These are phyloP conservation scores for Drosophila planitibia DNA, from an alignment of 2,888 invertebrate genomes.

Conservation along the genomic window DNA sequence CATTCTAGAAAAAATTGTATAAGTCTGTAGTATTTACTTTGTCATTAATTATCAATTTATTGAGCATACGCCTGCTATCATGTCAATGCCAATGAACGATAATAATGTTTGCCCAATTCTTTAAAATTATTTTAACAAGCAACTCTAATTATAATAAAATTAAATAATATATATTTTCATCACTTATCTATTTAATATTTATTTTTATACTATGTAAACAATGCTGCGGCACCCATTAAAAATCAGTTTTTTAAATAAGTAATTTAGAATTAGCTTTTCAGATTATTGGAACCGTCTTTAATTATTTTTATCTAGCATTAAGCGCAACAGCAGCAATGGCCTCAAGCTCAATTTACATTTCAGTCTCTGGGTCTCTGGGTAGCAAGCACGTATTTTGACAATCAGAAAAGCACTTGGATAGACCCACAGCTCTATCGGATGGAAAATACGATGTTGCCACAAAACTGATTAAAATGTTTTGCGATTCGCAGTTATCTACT, in stretches of 20 bases:
- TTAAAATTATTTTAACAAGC: too few relatives aligned
- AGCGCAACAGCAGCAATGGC: background rate
- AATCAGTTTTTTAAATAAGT: background rate
- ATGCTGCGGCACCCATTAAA: too few relatives aligned
- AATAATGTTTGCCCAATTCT: background rate
- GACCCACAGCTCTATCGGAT: background rate
- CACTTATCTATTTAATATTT: background rate
- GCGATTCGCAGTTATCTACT: conserved; percentile 44
- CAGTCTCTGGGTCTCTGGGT: background rate
- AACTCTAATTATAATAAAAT: background rate
- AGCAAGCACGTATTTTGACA: background rate
- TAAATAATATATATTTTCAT: background rate
- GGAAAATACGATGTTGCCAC: conserved; percentile 3
- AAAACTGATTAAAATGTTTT: conserved; percentile 42
- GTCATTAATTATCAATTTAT: background rate
- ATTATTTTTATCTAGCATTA: background rate
- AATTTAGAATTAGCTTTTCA: background rate
- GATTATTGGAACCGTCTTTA: background rate
- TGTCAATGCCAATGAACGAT: background rate
- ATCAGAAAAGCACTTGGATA: background rate
- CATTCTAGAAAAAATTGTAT: background rate
- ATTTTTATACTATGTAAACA: background rate
- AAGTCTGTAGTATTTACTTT: background rate
- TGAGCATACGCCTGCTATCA: background rate
- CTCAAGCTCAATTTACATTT: background rate